Evolutionary conservation across 1,140 invertebrate genomes (phyloP), one percentile per base, ranked within the genome.

Genomic region (Sitobion miscanthi): DNA sequence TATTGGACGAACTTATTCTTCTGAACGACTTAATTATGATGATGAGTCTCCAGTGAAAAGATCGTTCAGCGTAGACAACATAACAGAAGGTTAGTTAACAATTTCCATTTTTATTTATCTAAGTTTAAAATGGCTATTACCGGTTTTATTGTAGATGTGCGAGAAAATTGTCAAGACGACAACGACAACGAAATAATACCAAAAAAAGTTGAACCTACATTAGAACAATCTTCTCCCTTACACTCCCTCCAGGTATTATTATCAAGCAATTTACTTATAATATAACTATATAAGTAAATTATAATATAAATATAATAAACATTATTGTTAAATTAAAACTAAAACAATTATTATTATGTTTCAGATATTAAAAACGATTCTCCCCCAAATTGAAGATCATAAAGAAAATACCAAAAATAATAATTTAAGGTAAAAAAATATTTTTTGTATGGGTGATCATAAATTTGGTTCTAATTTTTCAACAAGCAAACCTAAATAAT

Each of bases 31-130:
- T 14, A 25, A 93, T 69, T 77, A 77, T 54, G 77, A 83, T 20
- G 47, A 54, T 8, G 23, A 45, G 21, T 54, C 82, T 17, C 82
- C 54, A 2, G 77, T 83, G 5, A 82, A 45, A 54, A 93, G 82
- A 93, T 93, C 91, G 49, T 93, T 85, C 38, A 93, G 91, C 35
- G 91, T 93, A n/a, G 91, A 83, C 35, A n/a, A 93, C 52, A 93
- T 93, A 86, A 86, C 91, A 52, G 91, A 93, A 86, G 91, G 91
- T 93, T 30, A 52, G 91, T 85, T 57, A n/a, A 49, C 1, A 21
- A 87, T 35, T 45, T 20, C n/a, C 0, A 87, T 87, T 52, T 87
- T n/a, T 52, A 2, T 91, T 38, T 91, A 42, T 83, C 1, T 89
- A 42, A n/a, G 30, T 30, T 77, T 25, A 35, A 77, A 83, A 91